Base-by-base conservation (phyloP, 2,113 vertebrate species). In the Xiphophorus hellerii region DNA sequence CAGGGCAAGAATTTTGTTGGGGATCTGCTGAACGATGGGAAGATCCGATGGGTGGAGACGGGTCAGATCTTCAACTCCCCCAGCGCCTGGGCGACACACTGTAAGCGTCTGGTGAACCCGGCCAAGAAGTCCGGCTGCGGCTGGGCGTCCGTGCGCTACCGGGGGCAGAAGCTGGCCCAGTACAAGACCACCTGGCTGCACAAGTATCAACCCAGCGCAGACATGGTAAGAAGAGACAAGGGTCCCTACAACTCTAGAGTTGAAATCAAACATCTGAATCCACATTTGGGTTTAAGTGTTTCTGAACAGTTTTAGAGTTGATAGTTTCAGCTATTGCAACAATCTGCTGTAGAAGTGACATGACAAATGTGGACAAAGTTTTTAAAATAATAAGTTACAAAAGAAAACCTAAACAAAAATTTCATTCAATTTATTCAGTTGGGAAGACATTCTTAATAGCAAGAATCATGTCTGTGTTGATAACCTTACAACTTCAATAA, bases 51-150 rank as follows among this genome's bases (percentile, higher is more conserved):
- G 98, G 96, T 98, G 90, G 97, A 98, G 88, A 98, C 96, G 0
- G 97, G 97, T 0, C 97, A 99, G 88, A 94, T 97, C 51, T 99
- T 99, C 87, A 97, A 97, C 91, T 99, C 98, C 0, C 98, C 97
- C 27, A 99, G 98, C 0, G 98, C 97, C 74, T 99, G 98, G 98
- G 98, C 98, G n/a, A 99, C 97, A 1, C 97, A 99, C 87, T 99
- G 98, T 91, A 99, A 99, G 82, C 96, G 97, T 61, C 94, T 99
- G 87, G 97, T 99, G 66, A 99, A 99, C 90, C 97, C 98, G 0
- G 98, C 97, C 88, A 98, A 98, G 94, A 99, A 99, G 80, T 99
- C 97, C 0, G 98, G 97, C 73, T 99, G 98, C 0, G 98, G 98
- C 15, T 99, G 98, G 98, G 98, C 98, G 0, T 98, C 97, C 0